phyloP scores from a whole-genome alignment of 1,140 invertebrate species.

The Caenorhabditis briggsae region DNA sequence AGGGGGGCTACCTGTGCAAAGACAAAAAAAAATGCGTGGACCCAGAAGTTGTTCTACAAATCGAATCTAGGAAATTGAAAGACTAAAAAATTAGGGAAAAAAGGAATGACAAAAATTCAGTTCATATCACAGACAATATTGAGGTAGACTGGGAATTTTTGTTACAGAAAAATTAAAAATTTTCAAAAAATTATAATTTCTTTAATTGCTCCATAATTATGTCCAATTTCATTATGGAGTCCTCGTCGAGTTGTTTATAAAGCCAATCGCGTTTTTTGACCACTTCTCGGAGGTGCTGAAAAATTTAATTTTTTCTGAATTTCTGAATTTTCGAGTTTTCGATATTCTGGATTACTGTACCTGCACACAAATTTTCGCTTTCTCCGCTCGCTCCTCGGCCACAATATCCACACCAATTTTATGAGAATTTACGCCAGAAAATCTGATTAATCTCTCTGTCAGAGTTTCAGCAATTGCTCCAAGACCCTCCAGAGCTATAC shows the following conservation, averaged over 20 bases:
- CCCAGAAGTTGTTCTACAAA: no score
- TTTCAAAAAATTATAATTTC: background rate
- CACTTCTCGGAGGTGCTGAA: constrained; percentile 22
- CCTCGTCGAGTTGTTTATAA: constrained; percentile 38
- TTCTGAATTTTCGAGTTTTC: background rate
- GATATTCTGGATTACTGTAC: background rate
- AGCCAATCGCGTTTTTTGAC: constrained; percentile 42
- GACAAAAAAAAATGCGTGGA: no score
- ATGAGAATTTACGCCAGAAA: background rate
- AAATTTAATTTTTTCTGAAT: background rate
- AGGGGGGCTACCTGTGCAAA: no score
- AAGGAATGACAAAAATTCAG: background rate
- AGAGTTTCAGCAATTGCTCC: constrained; percentile 2
- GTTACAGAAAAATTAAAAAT: no score
- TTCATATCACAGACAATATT: constrained; percentile 27
- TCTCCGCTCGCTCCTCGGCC: constrained; percentile 13
- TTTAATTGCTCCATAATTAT: constrained; percentile 5
- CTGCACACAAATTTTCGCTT: constrained; percentile 16
- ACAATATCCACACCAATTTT: constrained; percentile 21
- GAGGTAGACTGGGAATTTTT: background rate
- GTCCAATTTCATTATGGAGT: constrained; percentile 6
- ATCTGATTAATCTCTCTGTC: background rate
- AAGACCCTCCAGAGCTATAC: constrained; percentile 17
- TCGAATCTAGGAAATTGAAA: no score
- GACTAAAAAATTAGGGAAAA: no score